Conservation (phyloP, 1,140 invertebrate species). For the Bombus sylvicola region DNA sequence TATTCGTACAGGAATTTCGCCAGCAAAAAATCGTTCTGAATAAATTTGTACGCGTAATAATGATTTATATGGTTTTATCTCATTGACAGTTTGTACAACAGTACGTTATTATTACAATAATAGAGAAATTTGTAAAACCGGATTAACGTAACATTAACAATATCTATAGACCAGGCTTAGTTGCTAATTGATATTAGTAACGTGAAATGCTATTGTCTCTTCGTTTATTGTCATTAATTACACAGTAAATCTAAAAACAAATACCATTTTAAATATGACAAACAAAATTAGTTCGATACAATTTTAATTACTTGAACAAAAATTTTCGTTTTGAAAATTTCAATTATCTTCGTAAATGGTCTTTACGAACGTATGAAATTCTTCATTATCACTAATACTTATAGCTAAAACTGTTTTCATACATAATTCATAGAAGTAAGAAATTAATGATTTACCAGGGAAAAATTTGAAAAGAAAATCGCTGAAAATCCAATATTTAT, state of each 20-base stretch:
- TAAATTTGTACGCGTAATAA: not conserved
- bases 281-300: too few species aligned
- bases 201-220: not conserved
- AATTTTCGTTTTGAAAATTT: not conserved
- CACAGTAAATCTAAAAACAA: not conserved
- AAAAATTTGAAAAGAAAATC: not conserved
- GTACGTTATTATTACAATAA: not conserved
- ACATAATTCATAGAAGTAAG: not conserved
- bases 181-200: not conserved
- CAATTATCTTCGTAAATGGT: not conserved
- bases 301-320: too few species aligned
- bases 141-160: not conserved
- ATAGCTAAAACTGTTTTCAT: not conserved
- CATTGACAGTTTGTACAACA: not conserved
- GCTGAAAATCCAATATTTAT: constrained; percentile 7
- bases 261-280: too few species aligned
- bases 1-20: not conserved
- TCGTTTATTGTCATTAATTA: not conserved
- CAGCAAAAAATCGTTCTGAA: not conserved
- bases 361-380: not conserved
- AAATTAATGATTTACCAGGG: not conserved
- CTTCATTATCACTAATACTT: not conserved
- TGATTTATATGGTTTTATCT: not conserved
- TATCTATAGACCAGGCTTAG: not conserved
- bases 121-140: not conserved